Percentiles rank a stretch among this genome's conserved stretches.
These are phyloP conservation scores for Ormyrus pomaceus DNA, from an alignment of 2,888 invertebrate species.

Conservation along the genomic window DNA sequence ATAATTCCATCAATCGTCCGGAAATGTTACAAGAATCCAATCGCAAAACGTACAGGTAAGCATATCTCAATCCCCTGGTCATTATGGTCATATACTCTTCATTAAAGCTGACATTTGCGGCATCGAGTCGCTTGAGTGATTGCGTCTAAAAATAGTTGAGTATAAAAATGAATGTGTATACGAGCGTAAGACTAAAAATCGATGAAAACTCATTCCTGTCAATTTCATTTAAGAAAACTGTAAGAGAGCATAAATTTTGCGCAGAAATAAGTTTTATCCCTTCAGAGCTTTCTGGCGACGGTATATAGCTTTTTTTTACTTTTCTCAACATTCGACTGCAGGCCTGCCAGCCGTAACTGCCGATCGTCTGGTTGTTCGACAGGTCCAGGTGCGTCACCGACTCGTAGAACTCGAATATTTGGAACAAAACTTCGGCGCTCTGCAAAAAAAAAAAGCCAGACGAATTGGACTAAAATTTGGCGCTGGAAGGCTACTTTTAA, in stretches of 20 bases:
- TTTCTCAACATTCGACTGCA: conserved; percentile 87
- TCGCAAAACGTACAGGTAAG: conserved; percentile 85
- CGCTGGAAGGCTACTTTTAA: neutral
- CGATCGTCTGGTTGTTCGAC: conserved; percentile 85
- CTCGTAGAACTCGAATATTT: conserved; percentile 96
- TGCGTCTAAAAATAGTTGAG: conserved; percentile 44
- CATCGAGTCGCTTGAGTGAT: conserved; percentile 81
- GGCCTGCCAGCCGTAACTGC: conserved; percentile 89
- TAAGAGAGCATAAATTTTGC: too few species aligned
- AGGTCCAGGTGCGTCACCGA: conserved; percentile 85
- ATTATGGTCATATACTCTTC: conserved; percentile 84
- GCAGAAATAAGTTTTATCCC: too few species aligned
- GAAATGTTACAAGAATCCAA: conserved; percentile 86
- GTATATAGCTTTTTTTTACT: conserved; percentile 76
- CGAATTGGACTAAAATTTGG: too few species aligned
- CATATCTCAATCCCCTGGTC: conserved; percentile 84
- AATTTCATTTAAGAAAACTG: too few species aligned
- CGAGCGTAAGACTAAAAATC: too few species aligned
- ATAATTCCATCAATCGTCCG: conserved; percentile 84
- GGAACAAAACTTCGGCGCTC: conserved; percentile 86
- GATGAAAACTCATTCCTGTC: too few species aligned
- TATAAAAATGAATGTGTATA: neutral
- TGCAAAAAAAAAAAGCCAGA: conserved; percentile 52
- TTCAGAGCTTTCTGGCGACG: too few species aligned
- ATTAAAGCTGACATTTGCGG: conserved; percentile 80